Conservation (phyloP, 2,113 vertebrate species). For the Dendropsophus ebraccatus region DNA sequence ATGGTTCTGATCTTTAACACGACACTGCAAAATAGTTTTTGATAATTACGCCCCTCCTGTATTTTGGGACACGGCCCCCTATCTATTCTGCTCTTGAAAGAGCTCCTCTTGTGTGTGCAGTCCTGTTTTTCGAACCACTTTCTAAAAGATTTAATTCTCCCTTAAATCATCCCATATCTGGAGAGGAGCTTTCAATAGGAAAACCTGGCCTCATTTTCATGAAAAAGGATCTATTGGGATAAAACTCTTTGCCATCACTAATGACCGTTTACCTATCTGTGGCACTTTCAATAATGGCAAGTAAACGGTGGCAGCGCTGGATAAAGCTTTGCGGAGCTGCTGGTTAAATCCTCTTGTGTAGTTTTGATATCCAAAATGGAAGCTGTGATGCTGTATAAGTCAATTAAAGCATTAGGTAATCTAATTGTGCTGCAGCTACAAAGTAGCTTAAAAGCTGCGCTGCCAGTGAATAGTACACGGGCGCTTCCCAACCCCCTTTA, state of each 20-base stretch:
- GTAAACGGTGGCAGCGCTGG: constrained; percentile 58
- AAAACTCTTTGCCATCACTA: constrained; percentile 54
- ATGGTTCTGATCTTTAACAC: background rate
- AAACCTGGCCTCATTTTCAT: constrained; percentile 54
- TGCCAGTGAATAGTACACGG: constrained; percentile 70
- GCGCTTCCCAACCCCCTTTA: constrained; percentile 61
- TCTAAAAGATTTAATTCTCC: constrained; percentile 50
- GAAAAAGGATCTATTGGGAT: constrained; percentile 34
- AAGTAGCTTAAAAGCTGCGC: constrained; percentile 72
- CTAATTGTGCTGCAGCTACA: constrained; percentile 72
- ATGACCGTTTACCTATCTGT: background rate
- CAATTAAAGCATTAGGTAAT: constrained; percentile 76
- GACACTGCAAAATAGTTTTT: background rate
- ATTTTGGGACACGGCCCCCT: background rate
- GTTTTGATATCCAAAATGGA: constrained; percentile 65
- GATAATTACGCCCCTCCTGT: background rate
- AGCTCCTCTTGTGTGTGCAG: background rate
- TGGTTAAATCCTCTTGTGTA: constrained; percentile 64
- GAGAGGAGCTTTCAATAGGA: constrained; percentile 16
- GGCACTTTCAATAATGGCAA: constrained; percentile 53
- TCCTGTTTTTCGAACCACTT: constrained; percentile 12
- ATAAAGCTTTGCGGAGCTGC: constrained; percentile 56
- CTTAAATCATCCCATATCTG: constrained; percentile 30
- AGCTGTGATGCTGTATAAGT: constrained; percentile 65
- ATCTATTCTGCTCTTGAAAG: background rate